Conservation (phyloP, 2,797 vertebrate genomes). For the Columba guinea region DNA sequence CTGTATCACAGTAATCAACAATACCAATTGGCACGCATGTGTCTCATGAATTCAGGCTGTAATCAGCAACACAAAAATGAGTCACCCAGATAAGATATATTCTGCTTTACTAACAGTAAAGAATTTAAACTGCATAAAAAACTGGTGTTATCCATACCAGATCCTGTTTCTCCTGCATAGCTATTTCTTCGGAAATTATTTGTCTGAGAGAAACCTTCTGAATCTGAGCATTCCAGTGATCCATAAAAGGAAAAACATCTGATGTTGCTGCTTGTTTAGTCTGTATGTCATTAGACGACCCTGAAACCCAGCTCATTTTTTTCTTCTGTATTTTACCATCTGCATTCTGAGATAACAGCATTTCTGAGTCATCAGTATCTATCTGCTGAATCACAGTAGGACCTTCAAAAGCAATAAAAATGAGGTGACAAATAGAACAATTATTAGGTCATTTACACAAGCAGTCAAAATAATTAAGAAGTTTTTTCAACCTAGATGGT, state of each 20-base stretch:
- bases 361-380: conserved; percentile 62
- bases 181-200: conserved; percentile 95
- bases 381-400: conserved; percentile 53
- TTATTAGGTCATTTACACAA: background rate
- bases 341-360: conserved; percentile 60
- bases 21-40: background rate
- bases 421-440: conserved; percentile 15
- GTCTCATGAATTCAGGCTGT: background rate
- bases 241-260: conserved; percentile 82
- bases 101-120: background rate
- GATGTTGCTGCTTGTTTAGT: conserved; percentile 3
- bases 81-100: background rate
- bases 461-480: background rate
- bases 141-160: conserved; percentile 78
- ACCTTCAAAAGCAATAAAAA: conserved; percentile 69
- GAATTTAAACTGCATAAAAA: background rate
- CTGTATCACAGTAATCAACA: background rate
- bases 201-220: conserved; percentile 89
- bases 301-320: background rate
- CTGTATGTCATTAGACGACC: background rate
- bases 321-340: conserved; percentile 66
- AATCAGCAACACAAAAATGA: background rate
- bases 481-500: background rate
- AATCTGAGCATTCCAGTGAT: conserved; percentile 88
- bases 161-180: conserved; percentile 85